These are phyloP conservation scores for Clavelina lepadiformis DNA, from an alignment of 23 tunicate species.

Conservation along the genomic window DNA sequence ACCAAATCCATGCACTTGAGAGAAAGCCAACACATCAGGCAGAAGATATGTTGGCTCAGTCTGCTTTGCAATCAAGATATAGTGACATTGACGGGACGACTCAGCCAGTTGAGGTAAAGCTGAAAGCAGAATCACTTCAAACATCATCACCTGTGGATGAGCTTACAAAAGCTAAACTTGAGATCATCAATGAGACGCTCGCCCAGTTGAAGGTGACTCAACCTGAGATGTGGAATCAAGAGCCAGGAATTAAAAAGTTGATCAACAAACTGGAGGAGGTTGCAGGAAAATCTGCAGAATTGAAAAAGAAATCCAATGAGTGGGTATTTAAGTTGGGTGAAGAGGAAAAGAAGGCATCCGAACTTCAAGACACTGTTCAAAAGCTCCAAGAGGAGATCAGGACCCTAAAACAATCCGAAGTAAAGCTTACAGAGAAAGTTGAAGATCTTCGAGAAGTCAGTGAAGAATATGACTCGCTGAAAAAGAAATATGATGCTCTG, in stretches of 20 bases:
- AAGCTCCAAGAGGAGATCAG: conserved; percentile 9
- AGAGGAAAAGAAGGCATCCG: neutral
- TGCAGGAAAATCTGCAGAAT: conserved; percentile 36
- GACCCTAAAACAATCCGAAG: neutral
- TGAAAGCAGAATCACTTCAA: conserved; percentile 9
- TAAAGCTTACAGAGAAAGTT: neutral
- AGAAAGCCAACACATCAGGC: too few relatives aligned
- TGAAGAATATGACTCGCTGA: conserved; percentile 15
- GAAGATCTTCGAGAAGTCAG: conserved; percentile 1
- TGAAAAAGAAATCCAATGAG: conserved; percentile 1
- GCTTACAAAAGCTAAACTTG: conserved; percentile 1
- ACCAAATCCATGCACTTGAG: too few relatives aligned
- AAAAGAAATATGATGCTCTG: conserved; percentile 21
- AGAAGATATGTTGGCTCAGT: too few relatives aligned
- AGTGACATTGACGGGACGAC: neutral
- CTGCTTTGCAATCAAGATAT: too few relatives aligned
- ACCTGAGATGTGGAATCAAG: conserved; percentile 54
- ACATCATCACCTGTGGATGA: conserved; percentile 2
- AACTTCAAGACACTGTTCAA: neutral
- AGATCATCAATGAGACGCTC: conserved; percentile 24
- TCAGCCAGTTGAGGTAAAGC: neutral
- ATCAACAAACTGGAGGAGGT: conserved; percentile 43
- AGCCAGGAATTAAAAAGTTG: conserved; percentile 55
- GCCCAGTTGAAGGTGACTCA: conserved; percentile 35
- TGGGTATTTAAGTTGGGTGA: neutral